These are phyloP conservation scores for Chaunax sp. DNA, from an alignment of 2,797 vertebrate species.

Conservation along the genomic window DNA sequence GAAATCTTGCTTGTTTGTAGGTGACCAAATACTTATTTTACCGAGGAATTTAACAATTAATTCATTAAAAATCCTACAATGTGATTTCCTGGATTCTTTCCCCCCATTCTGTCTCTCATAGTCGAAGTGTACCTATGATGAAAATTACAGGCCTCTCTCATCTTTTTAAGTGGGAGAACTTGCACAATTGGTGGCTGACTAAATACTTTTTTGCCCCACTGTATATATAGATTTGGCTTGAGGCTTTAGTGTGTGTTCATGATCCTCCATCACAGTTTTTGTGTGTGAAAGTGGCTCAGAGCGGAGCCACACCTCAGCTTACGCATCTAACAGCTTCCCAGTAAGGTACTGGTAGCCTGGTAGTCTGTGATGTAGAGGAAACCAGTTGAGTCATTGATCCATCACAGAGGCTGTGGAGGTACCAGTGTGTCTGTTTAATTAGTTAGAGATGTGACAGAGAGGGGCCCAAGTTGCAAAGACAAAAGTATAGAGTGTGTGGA, in stretches of 20 bases:
- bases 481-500: too few relatives aligned
- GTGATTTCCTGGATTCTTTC: too few relatives aligned
- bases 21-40: too few relatives aligned
- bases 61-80: too few relatives aligned
- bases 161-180: too few relatives aligned
- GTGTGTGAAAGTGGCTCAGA: constrained; percentile 4
- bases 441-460: constrained; percentile 11
- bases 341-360: constrained; percentile 18
- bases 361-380: constrained; percentile 37
- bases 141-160: too few relatives aligned
- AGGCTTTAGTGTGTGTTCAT: constrained; percentile 5
- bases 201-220: too few relatives aligned
- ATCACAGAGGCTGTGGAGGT: constrained; percentile 12
- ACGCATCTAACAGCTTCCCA: constrained; percentile 29
- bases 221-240: neutral
- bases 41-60: too few relatives aligned
- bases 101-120: too few relatives aligned
- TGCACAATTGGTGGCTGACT: too few relatives aligned
- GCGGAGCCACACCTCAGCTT: constrained; percentile 4
- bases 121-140: too few relatives aligned
- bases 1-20: too few relatives aligned
- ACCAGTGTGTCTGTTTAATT: neutral
- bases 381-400: constrained; percentile 24
- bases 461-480: neutral
- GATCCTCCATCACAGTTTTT: constrained; percentile 3